Conservation (phyloP, 2,888 invertebrate genomes). For the Heterodera filipjevi region DNA sequence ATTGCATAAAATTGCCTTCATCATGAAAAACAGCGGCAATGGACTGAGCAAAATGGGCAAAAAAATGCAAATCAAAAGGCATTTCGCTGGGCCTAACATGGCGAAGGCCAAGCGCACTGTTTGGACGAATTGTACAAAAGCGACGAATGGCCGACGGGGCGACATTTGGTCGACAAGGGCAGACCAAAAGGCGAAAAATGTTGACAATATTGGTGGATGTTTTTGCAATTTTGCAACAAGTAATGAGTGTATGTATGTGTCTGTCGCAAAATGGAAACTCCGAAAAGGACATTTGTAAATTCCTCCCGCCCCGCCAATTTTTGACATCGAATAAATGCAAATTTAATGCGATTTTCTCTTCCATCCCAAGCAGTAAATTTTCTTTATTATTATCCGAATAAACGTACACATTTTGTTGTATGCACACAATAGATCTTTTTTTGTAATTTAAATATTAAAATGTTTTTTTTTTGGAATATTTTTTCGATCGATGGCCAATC, state of each 20-base stretch:
- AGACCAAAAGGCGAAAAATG: not conserved
- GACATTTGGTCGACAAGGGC: not conserved
- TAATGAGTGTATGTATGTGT: too few relatives aligned
- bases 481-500: too few relatives aligned
- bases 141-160: not conserved
- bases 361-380: not conserved
- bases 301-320: not conserved
- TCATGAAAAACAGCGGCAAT: not conserved
- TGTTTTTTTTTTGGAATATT: too few relatives aligned
- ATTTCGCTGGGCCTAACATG: not conserved
- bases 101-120: not conserved
- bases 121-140: not conserved
- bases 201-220: not conserved
- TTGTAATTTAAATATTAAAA: too few relatives aligned
- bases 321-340: not conserved
- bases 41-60: slow-evolving; percentile 11
- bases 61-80: slow-evolving; percentile 5
- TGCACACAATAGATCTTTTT: too few relatives aligned
- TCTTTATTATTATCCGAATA: too few relatives aligned
- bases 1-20: slow-evolving; percentile 8
- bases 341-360: not conserved
- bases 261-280: not conserved
- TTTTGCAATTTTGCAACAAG: not conserved
- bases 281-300: not conserved
- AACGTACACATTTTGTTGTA: too few relatives aligned